These are phyloP conservation scores for Mesaphorura yosii DNA, from an alignment of 1,140 invertebrate genomes.

Conservation along the genomic window DNA sequence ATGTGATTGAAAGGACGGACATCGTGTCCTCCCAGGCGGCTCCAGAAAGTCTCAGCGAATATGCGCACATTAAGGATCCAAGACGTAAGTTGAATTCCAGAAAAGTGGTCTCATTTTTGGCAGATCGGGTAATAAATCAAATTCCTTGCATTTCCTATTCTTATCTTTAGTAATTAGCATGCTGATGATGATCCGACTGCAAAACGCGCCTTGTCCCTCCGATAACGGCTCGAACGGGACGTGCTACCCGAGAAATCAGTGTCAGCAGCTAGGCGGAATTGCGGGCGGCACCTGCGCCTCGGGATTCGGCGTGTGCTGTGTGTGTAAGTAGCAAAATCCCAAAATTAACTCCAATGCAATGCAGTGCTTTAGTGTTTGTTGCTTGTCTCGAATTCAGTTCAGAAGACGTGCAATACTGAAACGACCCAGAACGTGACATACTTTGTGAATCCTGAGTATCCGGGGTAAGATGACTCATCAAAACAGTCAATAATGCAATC, in stretches of 20 bases:
- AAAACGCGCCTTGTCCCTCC: conserved; percentile 53
- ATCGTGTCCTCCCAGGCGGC: too few relatives aligned
- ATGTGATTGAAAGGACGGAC: too few relatives aligned
- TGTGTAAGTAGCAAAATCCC: conserved; percentile 48
- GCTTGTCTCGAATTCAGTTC: conserved; percentile 38
- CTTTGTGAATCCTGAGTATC: conserved; percentile 45
- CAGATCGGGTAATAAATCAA: too few relatives aligned
- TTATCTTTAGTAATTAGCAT: conserved; percentile 64
- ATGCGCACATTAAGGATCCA: too few relatives aligned
- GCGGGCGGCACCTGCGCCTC: conserved; percentile 60
- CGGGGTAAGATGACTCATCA: too few relatives aligned
- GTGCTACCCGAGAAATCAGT: conserved; percentile 57
- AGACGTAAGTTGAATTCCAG: too few relatives aligned
- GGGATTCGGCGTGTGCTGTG: conserved; percentile 61
- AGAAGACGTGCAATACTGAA: conserved; percentile 44
- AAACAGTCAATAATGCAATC: too few relatives aligned
- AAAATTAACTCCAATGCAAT: not conserved
- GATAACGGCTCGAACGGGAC: conserved; percentile 61
- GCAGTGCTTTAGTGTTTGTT: not conserved
- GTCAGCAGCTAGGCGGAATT: conserved; percentile 50
- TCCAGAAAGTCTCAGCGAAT: too few relatives aligned
- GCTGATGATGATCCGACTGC: conserved; percentile 61
- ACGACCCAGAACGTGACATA: conserved; percentile 44
- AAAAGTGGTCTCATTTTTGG: too few relatives aligned
- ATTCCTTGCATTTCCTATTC: too few relatives aligned